Evolutionary conservation across 2,888 invertebrate genomes (phyloP).

Genomic region (Hypselothyrea guttata): DNA sequence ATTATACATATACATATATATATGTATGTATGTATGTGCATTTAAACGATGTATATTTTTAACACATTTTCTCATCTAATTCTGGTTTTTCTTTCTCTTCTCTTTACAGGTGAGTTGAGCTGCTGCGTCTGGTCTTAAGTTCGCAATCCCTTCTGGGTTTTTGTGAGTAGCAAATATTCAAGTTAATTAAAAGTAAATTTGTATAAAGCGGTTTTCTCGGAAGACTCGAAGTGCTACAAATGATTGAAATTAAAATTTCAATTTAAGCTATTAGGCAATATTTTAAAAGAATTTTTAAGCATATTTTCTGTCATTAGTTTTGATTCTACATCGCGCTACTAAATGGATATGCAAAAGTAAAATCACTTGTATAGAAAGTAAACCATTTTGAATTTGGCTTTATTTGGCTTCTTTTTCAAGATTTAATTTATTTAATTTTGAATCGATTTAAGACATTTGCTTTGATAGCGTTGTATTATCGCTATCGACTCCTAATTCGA

Average conservation of each 20-base stretch:
- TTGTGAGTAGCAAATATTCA: conserved; percentile 42
- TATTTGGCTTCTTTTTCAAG: not conserved
- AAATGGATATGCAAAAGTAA: too few relatives aligned
- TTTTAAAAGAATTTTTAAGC: too few relatives aligned
- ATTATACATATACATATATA: too few relatives aligned
- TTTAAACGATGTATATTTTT: conserved; percentile 38
- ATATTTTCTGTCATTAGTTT: too few relatives aligned
- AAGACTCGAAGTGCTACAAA: not conserved
- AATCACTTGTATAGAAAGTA: too few relatives aligned
- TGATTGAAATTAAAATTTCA: not conserved
- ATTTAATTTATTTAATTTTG: not conserved
- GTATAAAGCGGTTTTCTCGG: not conserved
- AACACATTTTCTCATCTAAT: conserved; percentile 36
- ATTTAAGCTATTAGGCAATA: too few relatives aligned
- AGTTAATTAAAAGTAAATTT: conserved; percentile 53
- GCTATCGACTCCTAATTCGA: conserved; percentile 40
- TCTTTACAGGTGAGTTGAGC: conserved; percentile 55
- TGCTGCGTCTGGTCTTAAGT: conserved; percentile 3
- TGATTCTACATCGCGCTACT: too few relatives aligned
- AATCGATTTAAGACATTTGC: conserved; percentile 9
- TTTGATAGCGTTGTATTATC: conserved; percentile 15
- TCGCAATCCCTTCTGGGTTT: not conserved
- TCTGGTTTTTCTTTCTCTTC: conserved; percentile 14
- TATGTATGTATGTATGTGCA: too few relatives aligned
- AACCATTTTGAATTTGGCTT: too few relatives aligned